Evolutionary conservation across 2,113 vertebrate genomes (phyloP).

Genomic region (Arizona elegans): DNA sequence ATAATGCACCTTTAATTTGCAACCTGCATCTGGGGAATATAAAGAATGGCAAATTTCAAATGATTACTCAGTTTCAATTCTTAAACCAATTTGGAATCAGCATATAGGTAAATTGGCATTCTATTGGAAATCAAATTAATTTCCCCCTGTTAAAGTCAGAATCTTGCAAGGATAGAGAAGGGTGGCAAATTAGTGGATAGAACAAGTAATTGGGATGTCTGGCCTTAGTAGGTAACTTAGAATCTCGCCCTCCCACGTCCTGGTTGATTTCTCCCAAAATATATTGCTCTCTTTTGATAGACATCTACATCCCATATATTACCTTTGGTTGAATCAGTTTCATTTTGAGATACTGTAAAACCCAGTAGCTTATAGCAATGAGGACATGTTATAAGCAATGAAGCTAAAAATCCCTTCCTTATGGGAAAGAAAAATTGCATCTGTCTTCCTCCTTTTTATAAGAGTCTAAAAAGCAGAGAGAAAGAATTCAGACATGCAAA

Average conservation of each 20-base stretch:
- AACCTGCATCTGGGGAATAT: not conserved
- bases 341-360: not conserved
- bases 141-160: not conserved
- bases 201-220: not conserved
- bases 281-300: not conserved
- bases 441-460: not conserved
- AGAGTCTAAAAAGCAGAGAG: not conserved
- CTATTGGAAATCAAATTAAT: not conserved
- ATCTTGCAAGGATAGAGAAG: not conserved
- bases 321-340: not conserved
- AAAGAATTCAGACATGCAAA: not conserved
- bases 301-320: not conserved
- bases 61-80: not conserved
- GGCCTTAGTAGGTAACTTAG: not conserved
- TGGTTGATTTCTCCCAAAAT: not conserved
- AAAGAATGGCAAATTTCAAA: not conserved
- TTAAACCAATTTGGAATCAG: not conserved
- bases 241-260: fast-evolving
- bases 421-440: not conserved
- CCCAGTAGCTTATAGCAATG: not conserved
- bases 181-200: not conserved
- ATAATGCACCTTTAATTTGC: not conserved
- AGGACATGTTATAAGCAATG: not conserved
- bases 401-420: not conserved
- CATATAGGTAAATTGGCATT: not conserved